Evolutionary conservation across 2,888 invertebrate genomes (phyloP), one percentile per base, ranked within the genome.

Genomic region (Hypena proboscidalis): DNA sequence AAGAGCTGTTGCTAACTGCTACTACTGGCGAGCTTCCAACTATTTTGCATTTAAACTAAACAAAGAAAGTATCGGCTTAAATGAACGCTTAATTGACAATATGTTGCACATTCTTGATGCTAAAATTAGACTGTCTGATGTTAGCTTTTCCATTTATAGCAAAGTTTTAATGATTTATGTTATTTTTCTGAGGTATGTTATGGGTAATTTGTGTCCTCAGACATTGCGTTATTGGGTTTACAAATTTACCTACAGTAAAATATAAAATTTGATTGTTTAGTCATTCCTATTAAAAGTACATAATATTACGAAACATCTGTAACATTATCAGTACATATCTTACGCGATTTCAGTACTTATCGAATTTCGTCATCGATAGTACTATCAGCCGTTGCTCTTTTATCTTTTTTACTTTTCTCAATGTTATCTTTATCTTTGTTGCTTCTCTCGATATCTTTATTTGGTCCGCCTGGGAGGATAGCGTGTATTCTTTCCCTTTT

Each of bases 11-110:
- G 71, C 79, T 68, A 77, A 49, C 71, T 55, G 58, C 53, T 52
- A 32, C n/a, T 58, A 15, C 64, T 83, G 85, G 85, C 82, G 9
- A 19, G 4, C 4, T 13, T 66, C 83, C 85, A 85, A 78, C 46
- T 60, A 70, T 74, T 77, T 72, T 52, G 54, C 53, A 55, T 74
- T 74, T 68, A 63, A n/a, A 68, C 65, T 58, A 58, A 57, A 70
- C 45, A 45, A 48, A 42, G 52, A 55, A 56, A 59, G 23, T 9
- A 38, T 40, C 6, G 2, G 15, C 8, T 54, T 44, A 30, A 40
- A 27, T 35, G 3, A 17, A 17, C 17, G 7, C 15, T n/a, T n/a
- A 7, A 15, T 17, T 15, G 29, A 29, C 5, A 9, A 11, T 1
- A 11, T 11, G 25, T 13, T 10, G 25, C 11, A 25, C 11, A 25